Conservation (phyloP, 2,113 vertebrate species). For the Osmerus mordax region DNA sequence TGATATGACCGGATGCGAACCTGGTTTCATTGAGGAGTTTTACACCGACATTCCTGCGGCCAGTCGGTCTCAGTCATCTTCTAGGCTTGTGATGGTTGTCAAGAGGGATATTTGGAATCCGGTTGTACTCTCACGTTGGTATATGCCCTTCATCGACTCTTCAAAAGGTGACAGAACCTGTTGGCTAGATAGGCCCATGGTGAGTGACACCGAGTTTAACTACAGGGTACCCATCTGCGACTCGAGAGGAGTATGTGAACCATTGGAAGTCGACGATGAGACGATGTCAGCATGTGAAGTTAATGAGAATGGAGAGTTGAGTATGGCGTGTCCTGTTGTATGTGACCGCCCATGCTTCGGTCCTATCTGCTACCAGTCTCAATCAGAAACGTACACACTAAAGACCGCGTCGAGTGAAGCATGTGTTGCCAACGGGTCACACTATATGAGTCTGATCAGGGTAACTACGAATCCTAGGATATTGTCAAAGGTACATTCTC, state of each 20-base stretch:
- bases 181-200: conserved; percentile 4
- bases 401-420: not conserved
- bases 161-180: not conserved
- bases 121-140: not conserved
- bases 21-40: not conserved
- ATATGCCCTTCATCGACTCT: not conserved
- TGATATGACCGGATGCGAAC: not conserved
- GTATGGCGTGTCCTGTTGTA: no score
- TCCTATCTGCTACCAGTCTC: not conserved
- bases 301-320: no score
- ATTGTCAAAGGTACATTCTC: not conserved
- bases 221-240: not conserved
- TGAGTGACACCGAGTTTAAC: not conserved
- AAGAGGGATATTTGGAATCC: not conserved
- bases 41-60: not conserved
- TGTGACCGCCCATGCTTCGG: not conserved
- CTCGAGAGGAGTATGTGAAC: not conserved
- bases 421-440: not conserved
- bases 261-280: not conserved
- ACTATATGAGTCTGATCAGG: not conserved
- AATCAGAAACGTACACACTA: not conserved
- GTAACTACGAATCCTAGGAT: not conserved
- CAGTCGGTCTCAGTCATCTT: not conserved
- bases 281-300: not conserved
- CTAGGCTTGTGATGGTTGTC: not conserved